Evolutionary conservation across 2,888 invertebrate genomes (phyloP).

Genomic region (Drosophila flavopinicola): DNA sequence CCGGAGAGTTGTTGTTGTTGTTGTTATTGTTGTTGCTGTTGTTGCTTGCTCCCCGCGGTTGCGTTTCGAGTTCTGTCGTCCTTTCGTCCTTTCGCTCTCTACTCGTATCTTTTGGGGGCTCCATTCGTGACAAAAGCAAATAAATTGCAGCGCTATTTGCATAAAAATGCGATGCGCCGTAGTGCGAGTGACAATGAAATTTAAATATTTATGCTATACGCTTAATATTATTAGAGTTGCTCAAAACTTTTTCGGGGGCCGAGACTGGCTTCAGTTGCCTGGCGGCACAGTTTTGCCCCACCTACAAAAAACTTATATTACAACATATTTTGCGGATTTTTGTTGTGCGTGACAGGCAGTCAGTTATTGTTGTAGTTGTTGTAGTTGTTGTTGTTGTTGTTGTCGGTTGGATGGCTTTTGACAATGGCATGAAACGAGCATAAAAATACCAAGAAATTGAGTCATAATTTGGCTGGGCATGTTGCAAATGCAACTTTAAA

Average conservation of each 20-base stretch:
- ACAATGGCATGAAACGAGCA: conserved; percentile 62
- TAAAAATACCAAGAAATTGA: conserved; percentile 77
- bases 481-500: conserved; percentile 56
- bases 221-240: conserved; percentile 78
- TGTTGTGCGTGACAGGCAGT: conserved; percentile 62
- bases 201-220: conserved; percentile 80
- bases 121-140: conserved; percentile 74
- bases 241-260: conserved; percentile 57
- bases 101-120: conserved; percentile 45
- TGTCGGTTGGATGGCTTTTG: conserved; percentile 26
- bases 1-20: too few species aligned
- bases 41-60: conserved; percentile 36
- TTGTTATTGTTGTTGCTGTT: too few species aligned
- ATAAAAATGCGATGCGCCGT: conserved; percentile 70
- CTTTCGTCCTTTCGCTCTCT: conserved; percentile 18
- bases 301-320: conserved; percentile 68
- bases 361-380: conserved; percentile 1
- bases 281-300: conserved; percentile 29
- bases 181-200: conserved; percentile 78
- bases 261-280: conserved; percentile 19
- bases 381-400: conserved; percentile 22
- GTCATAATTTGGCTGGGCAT: conserved; percentile 64
- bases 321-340: conserved; percentile 77
- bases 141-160: conserved; percentile 76
- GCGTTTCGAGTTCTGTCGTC: conserved; percentile 14